phyloP scores from a whole-genome alignment of 2,888 invertebrate genomes.

The Idaea dimidiata region DNA sequence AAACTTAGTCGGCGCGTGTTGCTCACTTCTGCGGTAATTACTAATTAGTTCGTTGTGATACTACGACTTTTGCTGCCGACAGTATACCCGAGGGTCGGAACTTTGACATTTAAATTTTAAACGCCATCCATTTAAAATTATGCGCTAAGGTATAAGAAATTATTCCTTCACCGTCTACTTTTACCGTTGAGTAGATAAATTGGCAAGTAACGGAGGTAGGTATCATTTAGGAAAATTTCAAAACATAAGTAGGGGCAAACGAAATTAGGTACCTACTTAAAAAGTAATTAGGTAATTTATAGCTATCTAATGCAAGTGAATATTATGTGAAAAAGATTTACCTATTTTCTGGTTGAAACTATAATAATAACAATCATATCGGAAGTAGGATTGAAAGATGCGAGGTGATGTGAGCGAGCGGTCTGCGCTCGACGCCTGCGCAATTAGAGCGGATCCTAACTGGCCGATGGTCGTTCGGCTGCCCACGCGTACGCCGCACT shows the following conservation, averaged over 20 bases:
- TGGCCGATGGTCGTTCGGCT: slow-evolving; percentile 55
- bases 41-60: neutral
- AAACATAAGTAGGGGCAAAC: too few relatives aligned
- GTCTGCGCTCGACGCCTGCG: slow-evolving; percentile 36
- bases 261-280: too few relatives aligned
- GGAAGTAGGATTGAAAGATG: neutral
- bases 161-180: neutral
- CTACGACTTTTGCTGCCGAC: neutral
- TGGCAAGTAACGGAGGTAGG: neutral
- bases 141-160: neutral
- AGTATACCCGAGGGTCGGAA: neutral
- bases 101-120: neutral
- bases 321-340: neutral
- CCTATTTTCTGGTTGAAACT: neutral
- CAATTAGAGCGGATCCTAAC: slow-evolving; percentile 70
- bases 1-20: neutral
- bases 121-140: neutral
- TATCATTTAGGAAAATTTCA: too few relatives aligned
- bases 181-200: neutral
- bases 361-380: neutral
- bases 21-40: neutral
- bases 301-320: neutral
- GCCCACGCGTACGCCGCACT: slow-evolving; percentile 11
- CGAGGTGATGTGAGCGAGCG: slow-evolving; percentile 36
- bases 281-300: too few relatives aligned